phyloP scores from a whole-genome alignment of 2,888 invertebrate genomes.

The Trichogramma dendrolimi region DNA sequence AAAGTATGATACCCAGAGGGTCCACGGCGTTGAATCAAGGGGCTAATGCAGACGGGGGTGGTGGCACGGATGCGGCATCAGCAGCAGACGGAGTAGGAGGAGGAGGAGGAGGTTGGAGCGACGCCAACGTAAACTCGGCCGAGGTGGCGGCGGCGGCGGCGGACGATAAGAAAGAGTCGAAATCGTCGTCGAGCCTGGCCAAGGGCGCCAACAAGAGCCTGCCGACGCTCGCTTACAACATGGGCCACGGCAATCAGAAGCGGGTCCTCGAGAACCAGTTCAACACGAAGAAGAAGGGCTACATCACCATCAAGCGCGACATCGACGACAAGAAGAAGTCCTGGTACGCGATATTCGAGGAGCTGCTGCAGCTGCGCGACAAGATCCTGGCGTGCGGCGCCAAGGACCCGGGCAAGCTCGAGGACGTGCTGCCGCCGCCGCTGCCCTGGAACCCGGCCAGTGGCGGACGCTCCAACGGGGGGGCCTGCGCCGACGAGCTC shows the following conservation, averaged over 20 bases:
- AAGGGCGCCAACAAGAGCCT: background rate
- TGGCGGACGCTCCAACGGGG: background rate
- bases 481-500: background rate
- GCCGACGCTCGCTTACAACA: background rate
- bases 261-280: conserved; percentile 40
- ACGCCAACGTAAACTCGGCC: conserved; percentile 17
- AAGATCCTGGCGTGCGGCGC: conserved; percentile 39
- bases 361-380: conserved; percentile 40
- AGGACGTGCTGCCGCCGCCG: conserved; percentile 29
- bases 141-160: background rate
- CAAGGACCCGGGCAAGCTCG: conserved; percentile 43
- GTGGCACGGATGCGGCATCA: background rate
- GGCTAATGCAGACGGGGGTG: too few relatives aligned
- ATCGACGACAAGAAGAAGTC: conserved; percentile 24
- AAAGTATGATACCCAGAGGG: too few relatives aligned
- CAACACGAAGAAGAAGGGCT: conserved; percentile 35
- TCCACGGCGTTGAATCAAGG: too few relatives aligned
- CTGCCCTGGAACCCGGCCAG: background rate
- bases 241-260: conserved; percentile 21
- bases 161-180: conserved; percentile 3
- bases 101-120: conserved; percentile 22
- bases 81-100: conserved; percentile 15
- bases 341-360: conserved; percentile 29
- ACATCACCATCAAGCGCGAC: conserved; percentile 6
- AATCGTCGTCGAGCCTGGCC: background rate